Base-by-base conservation (phyloP, 2,113 vertebrate species). In the Zosterops pallidus region DNA sequence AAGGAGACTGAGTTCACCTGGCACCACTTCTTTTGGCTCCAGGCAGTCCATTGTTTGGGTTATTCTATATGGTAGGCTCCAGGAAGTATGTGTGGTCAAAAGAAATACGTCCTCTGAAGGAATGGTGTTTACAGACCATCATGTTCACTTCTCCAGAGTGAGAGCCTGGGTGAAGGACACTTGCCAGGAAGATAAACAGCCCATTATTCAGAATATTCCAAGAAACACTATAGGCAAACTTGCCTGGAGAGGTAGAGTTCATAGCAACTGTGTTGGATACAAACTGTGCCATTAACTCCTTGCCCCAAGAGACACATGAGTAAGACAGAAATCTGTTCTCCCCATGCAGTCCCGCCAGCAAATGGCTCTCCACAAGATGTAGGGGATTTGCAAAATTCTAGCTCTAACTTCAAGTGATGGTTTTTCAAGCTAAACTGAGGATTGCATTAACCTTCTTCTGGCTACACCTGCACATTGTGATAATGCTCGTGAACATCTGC, bases 21-120 rank as follows among this genome's bases (percentile, higher is more conserved):
- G n/a, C 46, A 72, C 11, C 46, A 35, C 9, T 80, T 50, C 49
- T 56, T 64, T 62, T 0, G 25, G 50, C 71, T 83, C 90, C 67
- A 67, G 35, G 35, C 49, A 49, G 12, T 52, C 42, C 25, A 14
- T 29, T 95, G 70, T 67, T 93, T 88, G 94, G 79, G 89, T 60
- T 92, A 72, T 44, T 83, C 80, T 56, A 2, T 5, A 72, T 9
- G n/a, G 24, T 21, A 47, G 47, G 67, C 21, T 79, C 17, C 83
- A 72, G 89, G 46, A 94, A 56, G 70, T 28, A 52, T 24, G 5
- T 59, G 42, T 49, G 60, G 29, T 90, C 70, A 53, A 65, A 89
- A 35, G 4, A 26, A 93, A 5, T 14, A 47, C 6, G 6, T 79
- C 57, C 37, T 47, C 5, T 19, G 37, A 59, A 68, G 57, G 37